Evolutionary conservation across 2,797 vertebrate genomes (phyloP).

Genomic region (Pangasius larnaudii): DNA sequence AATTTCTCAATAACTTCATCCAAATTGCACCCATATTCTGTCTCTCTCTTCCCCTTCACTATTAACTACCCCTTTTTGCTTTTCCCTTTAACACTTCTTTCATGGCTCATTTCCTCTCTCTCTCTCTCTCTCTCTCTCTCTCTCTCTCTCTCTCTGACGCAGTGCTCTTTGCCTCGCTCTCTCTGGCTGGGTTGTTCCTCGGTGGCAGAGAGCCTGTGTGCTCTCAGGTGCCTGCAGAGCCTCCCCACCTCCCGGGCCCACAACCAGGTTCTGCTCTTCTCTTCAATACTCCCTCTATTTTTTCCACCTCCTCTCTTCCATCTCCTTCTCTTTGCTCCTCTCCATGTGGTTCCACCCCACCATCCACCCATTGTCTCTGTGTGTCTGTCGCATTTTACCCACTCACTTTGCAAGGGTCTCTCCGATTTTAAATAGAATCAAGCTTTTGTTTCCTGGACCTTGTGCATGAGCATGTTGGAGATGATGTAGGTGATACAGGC

Average conservation of each 20-base stretch:
- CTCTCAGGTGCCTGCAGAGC: slow-evolving; percentile 99
- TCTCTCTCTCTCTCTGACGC: slow-evolving; percentile 93
- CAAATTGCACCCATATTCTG: slow-evolving; percentile 1
- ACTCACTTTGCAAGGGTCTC: not conserved
- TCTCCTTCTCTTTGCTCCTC: slow-evolving; percentile 62
- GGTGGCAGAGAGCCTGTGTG: slow-evolving; percentile 99
- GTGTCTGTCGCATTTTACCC: slow-evolving; percentile 14
- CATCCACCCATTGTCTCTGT: slow-evolving; percentile 29
- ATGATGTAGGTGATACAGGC: too few species aligned
- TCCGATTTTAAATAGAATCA: not conserved
- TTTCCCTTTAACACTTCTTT: slow-evolving; percentile 45
- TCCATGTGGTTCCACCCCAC: slow-evolving; percentile 46
- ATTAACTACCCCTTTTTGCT: slow-evolving; percentile 42
- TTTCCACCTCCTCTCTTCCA: slow-evolving; percentile 76
- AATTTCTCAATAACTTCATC: slow-evolving; percentile 78
- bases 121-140: slow-evolving; percentile 83
- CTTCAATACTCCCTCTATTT: slow-evolving; percentile 88
- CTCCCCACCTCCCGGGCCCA: slow-evolving; percentile 99
- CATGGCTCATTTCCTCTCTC: slow-evolving; percentile 45
- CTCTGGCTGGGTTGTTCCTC: slow-evolving; percentile 99
- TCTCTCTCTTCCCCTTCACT: slow-evolving; percentile 21
- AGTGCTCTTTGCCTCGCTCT: slow-evolving; percentile 99
- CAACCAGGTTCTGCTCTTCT: slow-evolving; percentile 85
- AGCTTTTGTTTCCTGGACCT: not conserved
- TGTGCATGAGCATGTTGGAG: slow-evolving; percentile 6